These are phyloP conservation scores for Harpalus rufipes DNA, from an alignment of 2,888 invertebrate species.

Conservation along the genomic window DNA sequence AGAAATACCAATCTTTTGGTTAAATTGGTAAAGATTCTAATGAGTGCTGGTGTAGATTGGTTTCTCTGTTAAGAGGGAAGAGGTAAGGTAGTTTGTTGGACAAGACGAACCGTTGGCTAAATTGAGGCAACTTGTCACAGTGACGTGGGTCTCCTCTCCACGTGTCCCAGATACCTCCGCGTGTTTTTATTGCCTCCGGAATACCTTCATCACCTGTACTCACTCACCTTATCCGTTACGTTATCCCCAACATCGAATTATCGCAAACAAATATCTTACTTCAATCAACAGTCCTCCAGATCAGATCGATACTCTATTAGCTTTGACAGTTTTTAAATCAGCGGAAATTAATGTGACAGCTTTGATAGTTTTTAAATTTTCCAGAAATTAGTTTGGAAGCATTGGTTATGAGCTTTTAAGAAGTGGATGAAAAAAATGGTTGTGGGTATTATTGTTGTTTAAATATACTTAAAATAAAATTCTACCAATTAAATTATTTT, in stretches of 20 bases:
- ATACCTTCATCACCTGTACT: background rate
- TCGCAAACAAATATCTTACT: background rate
- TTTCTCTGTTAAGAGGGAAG: background rate
- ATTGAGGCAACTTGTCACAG: constrained; percentile 73
- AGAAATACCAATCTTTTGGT: too few species aligned
- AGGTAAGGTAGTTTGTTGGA: constrained; percentile 68
- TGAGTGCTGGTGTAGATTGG: background rate
- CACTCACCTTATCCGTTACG: too few species aligned
- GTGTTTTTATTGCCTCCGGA: background rate
- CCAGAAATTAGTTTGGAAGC: too few species aligned
- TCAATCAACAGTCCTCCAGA: background rate
- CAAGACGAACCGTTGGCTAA: constrained; percentile 71
- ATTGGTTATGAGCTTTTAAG: too few species aligned
- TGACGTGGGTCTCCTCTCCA: constrained; percentile 59
- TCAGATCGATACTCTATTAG: too few species aligned
- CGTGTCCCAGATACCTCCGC: background rate
- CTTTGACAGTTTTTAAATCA: too few species aligned
- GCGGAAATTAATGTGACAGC: too few species aligned
- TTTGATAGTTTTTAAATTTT: too few species aligned
- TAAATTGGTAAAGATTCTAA: background rate
- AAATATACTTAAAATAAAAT: too few species aligned
- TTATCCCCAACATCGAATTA: background rate
- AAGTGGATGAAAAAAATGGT: too few species aligned
- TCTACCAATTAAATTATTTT: too few species aligned
- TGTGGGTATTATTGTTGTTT: too few species aligned